Evolutionary conservation across 2,888 invertebrate genomes (phyloP).

Genomic region (Epiblema foenella): DNA sequence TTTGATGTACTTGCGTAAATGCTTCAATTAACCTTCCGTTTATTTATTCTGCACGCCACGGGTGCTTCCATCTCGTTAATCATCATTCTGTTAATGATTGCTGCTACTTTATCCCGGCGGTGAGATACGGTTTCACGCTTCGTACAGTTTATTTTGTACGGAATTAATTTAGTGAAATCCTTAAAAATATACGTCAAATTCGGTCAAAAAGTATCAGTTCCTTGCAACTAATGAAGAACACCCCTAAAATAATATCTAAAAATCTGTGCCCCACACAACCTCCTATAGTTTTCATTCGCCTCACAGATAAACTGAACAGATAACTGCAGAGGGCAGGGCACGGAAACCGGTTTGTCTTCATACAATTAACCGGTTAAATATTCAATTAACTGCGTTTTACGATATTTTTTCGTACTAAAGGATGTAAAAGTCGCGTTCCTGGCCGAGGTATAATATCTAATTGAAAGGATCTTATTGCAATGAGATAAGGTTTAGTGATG

Average conservation of each 20-base stretch:
- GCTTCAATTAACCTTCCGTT: slow-evolving; percentile 43
- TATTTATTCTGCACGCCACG: slow-evolving; percentile 29
- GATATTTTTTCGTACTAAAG: too few species aligned
- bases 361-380: too few species aligned
- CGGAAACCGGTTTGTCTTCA: too few species aligned
- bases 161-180: background rate
- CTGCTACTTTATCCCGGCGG: slow-evolving; percentile 18
- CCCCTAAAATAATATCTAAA: too few species aligned
- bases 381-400: too few species aligned
- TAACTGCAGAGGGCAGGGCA: too few species aligned
- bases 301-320: too few species aligned
- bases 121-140: slow-evolving; percentile 10
- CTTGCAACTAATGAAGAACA: background rate
- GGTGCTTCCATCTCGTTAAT: slow-evolving; percentile 33
- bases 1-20: slow-evolving; percentile 32
- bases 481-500: slow-evolving; percentile 2
- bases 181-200: background rate
- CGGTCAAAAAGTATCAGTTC: background rate
- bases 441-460: background rate
- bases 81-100: slow-evolving; percentile 17
- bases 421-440: background rate
- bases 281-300: background rate
- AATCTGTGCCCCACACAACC: background rate
- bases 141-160: background rate
- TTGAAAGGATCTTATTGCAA: background rate